Conservation (phyloP, 2,797 vertebrate species). For the Bradypodion pumilum region DNA sequence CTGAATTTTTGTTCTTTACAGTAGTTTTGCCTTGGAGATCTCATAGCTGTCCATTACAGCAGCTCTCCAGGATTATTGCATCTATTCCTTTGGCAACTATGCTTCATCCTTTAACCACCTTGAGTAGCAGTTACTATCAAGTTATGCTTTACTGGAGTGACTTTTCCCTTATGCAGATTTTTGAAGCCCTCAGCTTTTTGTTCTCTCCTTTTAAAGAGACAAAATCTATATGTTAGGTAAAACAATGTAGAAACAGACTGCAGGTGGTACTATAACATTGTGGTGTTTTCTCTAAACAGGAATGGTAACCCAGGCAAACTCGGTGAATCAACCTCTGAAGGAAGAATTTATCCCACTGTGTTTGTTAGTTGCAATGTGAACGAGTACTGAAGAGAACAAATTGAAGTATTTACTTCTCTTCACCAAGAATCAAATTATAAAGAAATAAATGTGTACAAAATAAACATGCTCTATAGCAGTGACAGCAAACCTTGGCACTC, state of each 20-base stretch:
- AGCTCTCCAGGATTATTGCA: not conserved
- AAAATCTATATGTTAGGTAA: not conserved
- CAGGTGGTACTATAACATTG: constrained; percentile 4
- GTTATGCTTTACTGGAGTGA: not conserved
- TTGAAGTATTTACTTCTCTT: constrained; percentile 43
- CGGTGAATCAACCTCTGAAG: constrained; percentile 30
- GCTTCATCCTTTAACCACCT: not conserved
- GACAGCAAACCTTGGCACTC: no score
- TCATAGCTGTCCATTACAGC: not conserved
- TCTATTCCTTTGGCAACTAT: not conserved
- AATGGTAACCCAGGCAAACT: not conserved
- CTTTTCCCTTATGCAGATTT: no score
- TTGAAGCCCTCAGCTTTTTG: not conserved
- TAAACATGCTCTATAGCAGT: constrained; percentile 57
- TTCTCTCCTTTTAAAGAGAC: not conserved
- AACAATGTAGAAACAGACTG: not conserved
- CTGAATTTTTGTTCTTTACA: not conserved
- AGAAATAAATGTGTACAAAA: constrained; percentile 41
- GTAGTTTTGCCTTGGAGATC: not conserved
- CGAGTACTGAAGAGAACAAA: constrained; percentile 48
- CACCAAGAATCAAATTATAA: constrained; percentile 41
- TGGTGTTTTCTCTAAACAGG: not conserved
- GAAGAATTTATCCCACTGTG: constrained; percentile 8
- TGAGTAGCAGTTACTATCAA: not conserved
- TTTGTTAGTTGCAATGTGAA: constrained; percentile 47